Base-by-base conservation (phyloP, 2,888 invertebrate species). In the Sussaba pulchella region DNA sequence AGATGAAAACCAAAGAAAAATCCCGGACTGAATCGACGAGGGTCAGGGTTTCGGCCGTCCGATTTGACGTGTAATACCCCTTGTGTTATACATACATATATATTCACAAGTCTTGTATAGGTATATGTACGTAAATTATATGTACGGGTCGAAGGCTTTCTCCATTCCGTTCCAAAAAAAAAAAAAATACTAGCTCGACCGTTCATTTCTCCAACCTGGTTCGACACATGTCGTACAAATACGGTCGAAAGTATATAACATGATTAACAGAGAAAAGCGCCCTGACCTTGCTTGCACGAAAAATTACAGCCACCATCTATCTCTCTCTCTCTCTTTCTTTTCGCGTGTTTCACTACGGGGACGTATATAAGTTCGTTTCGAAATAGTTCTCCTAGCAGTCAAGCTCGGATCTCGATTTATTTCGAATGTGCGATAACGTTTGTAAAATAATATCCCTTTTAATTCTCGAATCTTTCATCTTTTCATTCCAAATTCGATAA, bases 261-360 rank as follows among this genome's bases (percentile, higher is more conserved):
- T 41, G 63, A 77, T 83, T 83, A 82, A 50, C 82, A 78, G 78
- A 59, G 83, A 82, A 83, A 86, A 86, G 83, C 66, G 71, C 41
- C 78, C 75, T 84, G 83, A 82, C 83, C 85, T 81, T 87, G 86
- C 82, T 88, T 87, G 85, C 79, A 76, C 77, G 81, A 87, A 81
- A 81, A 83, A 85, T 87, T 87, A 86, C 72, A 70, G 78, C 73
- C 70, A 67, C 69, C 64, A 54, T 12, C 50, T 74, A 64, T 61
- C 41, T 52, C 39, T 39, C 52, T 47, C 31, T 52, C 39, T 39
- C 52, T 47, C 26, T 31, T 5, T 31, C 4, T 31, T 31, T 31
- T 21, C 12, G 19, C 5, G 2, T 24, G 17, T 19, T 45, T 9
- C 19, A 6, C n/a, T 59, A 26, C 26, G 31, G 4, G 47, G 19